These are phyloP conservation scores for Gila robusta DNA, from an alignment of 2,797 vertebrate genomes.

Conservation along the genomic window DNA sequence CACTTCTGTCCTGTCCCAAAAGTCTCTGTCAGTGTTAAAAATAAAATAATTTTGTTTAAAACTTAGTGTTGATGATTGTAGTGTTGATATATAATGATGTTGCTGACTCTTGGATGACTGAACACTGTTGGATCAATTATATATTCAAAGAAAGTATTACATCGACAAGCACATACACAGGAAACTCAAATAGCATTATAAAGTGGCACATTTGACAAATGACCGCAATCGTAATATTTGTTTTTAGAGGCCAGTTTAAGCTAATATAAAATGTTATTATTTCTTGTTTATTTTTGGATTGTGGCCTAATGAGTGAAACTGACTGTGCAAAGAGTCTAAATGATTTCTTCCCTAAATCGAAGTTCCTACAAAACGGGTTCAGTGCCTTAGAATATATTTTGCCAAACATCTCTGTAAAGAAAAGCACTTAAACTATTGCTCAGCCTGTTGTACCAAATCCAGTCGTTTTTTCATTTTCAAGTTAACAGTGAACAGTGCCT, in stretches of 20 bases:
- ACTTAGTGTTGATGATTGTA: slow-evolving; percentile 38
- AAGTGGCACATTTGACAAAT: slow-evolving; percentile 2
- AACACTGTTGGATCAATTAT: slow-evolving; percentile 31
- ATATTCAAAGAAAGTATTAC: slow-evolving; percentile 24
- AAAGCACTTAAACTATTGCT: slow-evolving; percentile 53
- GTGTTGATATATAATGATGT: slow-evolving; percentile 49
- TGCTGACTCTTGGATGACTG: slow-evolving; percentile 48
- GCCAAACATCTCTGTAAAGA: slow-evolving; percentile 43
- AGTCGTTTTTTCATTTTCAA: slow-evolving; percentile 30
- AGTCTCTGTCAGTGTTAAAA: slow-evolving; percentile 33
- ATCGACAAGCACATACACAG: background rate
- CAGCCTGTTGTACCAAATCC: slow-evolving; percentile 43
- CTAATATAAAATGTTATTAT: slow-evolving; percentile 6
- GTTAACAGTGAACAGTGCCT: slow-evolving; percentile 45
- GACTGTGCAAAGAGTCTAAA: slow-evolving; percentile 17
- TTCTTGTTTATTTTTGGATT: background rate
- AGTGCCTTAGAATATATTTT: slow-evolving; percentile 59
- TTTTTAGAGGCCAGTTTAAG: slow-evolving; percentile 7
- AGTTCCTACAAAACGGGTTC: slow-evolving; percentile 42
- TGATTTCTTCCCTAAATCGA: slow-evolving; percentile 11
- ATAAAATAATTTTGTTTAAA: slow-evolving; percentile 29
- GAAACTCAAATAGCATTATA: slow-evolving; percentile 29
- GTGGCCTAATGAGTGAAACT: slow-evolving; percentile 30
- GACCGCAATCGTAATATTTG: background rate
- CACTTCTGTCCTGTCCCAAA: slow-evolving; percentile 40